Conservation (phyloP, 92 coral and sea anemone genomes). For the Umimayanthus chanpuru region DNA sequence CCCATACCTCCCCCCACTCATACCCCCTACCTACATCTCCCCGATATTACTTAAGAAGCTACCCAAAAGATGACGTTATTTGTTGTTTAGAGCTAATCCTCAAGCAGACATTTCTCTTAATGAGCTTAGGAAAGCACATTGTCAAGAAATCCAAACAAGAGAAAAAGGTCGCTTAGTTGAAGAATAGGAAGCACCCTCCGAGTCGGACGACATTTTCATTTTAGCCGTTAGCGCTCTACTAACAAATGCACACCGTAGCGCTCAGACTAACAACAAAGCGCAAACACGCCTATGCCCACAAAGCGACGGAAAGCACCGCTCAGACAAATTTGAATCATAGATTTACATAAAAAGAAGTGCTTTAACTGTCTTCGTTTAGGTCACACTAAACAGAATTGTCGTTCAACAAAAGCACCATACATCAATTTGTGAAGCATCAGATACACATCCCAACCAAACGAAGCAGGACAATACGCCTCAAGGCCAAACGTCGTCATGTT, state of each 20-base stretch:
- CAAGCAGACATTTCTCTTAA: constrained; percentile 48
- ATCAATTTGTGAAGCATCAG: constrained; percentile 56
- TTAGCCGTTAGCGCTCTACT: constrained; percentile 28
- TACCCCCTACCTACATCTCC: too few species aligned
- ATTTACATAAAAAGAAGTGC: constrained; percentile 49
- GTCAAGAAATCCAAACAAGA: constrained; percentile 56
- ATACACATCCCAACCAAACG: constrained; percentile 22
- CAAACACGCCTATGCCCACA: constrained; percentile 34
- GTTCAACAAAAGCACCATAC: constrained; percentile 63
- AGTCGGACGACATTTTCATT: background rate
- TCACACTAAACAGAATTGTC: constrained; percentile 53
- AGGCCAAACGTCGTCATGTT: background rate
- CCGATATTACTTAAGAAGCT: constrained; percentile 39
- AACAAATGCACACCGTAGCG: constrained; percentile 11
- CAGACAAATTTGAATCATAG: constrained; percentile 54
- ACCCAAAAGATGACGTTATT: constrained; percentile 30
- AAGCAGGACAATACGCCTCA: constrained; percentile 39
- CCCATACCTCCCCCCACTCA: too few species aligned
- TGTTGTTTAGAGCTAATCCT: constrained; percentile 44
- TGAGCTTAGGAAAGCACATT: constrained; percentile 43
- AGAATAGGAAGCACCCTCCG: constrained; percentile 30
- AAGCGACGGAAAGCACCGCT: constrained; percentile 53
- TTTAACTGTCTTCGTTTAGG: constrained; percentile 53
- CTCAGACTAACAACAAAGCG: constrained; percentile 10
- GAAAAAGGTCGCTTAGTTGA: constrained; percentile 45